Evolutionary conservation across 2,888 invertebrate genomes (phyloP).

Genomic region (Chrysomela aeneicollis): DNA sequence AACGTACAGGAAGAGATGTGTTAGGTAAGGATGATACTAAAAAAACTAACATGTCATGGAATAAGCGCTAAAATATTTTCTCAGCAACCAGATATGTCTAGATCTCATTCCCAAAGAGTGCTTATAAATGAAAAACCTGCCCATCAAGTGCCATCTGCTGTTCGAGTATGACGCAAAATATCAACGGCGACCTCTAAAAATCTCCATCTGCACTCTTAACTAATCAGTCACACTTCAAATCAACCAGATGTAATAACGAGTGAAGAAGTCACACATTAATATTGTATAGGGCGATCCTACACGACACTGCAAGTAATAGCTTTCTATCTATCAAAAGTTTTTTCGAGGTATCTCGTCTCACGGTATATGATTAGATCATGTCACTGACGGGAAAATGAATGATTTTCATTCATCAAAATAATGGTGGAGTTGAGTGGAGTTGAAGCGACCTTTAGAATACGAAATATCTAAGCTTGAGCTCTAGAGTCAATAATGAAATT

Average conservation of each 20-base stretch:
- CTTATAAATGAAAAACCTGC: constrained; percentile 16
- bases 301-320: background rate
- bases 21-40: too few relatives aligned
- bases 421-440: too few relatives aligned
- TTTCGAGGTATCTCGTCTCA: too few relatives aligned
- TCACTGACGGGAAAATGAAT: too few relatives aligned
- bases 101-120: background rate
- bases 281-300: background rate
- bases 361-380: too few relatives aligned
- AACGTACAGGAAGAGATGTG: too few relatives aligned
- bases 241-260: constrained; percentile 31
- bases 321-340: too few relatives aligned
- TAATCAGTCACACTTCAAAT: constrained; percentile 29
- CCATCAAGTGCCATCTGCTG: constrained; percentile 29
- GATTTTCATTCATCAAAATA: too few relatives aligned
- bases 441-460: too few relatives aligned
- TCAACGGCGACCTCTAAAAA: constrained; percentile 23
- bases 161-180: constrained; percentile 30
- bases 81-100: background rate
- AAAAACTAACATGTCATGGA: too few relatives aligned
- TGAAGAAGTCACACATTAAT: constrained; percentile 22
- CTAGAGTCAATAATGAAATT: too few relatives aligned
- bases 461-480: too few relatives aligned
- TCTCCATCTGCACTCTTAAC: constrained; percentile 25
- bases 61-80: background rate